phyloP scores from a whole-genome alignment of 2,797 vertebrate genomes.

The Acridotheres tristis region DNA sequence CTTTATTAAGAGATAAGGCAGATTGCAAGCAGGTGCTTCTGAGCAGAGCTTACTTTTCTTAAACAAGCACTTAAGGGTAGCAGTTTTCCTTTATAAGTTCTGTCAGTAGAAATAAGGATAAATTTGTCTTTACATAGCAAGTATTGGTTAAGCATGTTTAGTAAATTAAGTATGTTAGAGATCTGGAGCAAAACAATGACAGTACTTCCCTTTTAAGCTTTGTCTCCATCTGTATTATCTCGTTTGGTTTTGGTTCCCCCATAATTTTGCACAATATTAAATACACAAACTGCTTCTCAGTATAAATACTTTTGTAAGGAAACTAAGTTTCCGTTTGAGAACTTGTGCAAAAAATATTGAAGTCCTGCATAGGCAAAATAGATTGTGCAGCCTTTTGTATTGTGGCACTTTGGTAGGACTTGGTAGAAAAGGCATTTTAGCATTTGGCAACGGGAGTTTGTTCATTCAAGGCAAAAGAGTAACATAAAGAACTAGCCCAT shows the following conservation, averaged over 20 bases:
- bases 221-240: background rate
- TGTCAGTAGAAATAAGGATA: background rate
- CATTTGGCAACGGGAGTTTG: background rate
- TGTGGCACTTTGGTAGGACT: background rate
- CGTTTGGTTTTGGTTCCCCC: background rate
- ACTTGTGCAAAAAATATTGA: background rate
- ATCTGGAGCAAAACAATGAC: rapidly evolving
- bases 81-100: background rate
- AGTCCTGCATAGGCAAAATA: background rate
- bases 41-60: background rate
- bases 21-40: background rate
- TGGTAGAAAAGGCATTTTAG: background rate
- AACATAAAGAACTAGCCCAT: background rate
- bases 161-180: background rate
- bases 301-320: background rate
- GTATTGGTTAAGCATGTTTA: background rate
- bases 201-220: background rate
- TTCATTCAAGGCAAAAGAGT: background rate
- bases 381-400: background rate
- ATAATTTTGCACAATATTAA: background rate
- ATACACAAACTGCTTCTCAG: background rate
- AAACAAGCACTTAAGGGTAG: background rate
- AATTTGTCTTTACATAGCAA: background rate
- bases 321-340: background rate
- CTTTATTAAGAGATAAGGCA: background rate